Percentiles rank a stretch among this genome's conserved stretches.
These are phyloP conservation scores for Dendrophyllia cribrosa DNA, from an alignment of 64 coral and sea anemone species.

Conservation along the genomic window DNA sequence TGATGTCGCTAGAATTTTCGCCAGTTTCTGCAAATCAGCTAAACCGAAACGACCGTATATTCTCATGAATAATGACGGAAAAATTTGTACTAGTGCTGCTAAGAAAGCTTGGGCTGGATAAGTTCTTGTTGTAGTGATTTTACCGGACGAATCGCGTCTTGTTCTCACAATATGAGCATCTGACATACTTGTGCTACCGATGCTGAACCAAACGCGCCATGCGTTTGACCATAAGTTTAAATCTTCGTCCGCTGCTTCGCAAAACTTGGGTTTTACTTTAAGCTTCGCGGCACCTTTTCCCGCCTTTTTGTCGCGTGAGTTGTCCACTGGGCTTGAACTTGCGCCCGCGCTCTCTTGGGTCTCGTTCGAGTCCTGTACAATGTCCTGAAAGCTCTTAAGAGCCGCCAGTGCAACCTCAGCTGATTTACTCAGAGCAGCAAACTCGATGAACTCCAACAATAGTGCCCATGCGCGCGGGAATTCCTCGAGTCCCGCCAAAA, in stretches of 20 bases:
- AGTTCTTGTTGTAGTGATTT: constrained; percentile 58
- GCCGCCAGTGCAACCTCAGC: constrained; percentile 95
- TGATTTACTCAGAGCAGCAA: constrained; percentile 92
- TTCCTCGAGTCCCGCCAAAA: constrained; percentile 86
- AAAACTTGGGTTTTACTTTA: constrained; percentile 99
- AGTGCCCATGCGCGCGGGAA: constrained; percentile 94
- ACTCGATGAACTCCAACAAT: constrained; percentile 90
- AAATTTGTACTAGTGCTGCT: constrained; percentile 89
- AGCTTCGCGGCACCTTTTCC: constrained; percentile 56
- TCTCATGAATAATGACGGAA: constrained; percentile 85
- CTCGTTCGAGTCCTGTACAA: constrained; percentile 81
- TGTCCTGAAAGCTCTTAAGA: constrained; percentile 95
- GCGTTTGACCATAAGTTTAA: constrained; percentile 96
- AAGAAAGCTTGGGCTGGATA: constrained; percentile 87
- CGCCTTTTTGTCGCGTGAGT: constrained; percentile 41
- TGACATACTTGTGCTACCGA: constrained; percentile 82
- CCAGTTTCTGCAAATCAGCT: constrained; percentile 96
- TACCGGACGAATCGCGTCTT: constrained; percentile 80
- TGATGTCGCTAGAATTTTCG: constrained; percentile 71
- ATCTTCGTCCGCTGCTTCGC: constrained; percentile 85
- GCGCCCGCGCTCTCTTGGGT: constrained; percentile 15
- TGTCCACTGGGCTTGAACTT: constrained; percentile 38
- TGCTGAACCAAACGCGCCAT: constrained; percentile 92
- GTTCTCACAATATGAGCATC: constrained; percentile 50
- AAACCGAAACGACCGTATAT: constrained; percentile 96